Base-by-base conservation (phyloP, 1,140 invertebrate species). In the Ectropis grisescens region DNA sequence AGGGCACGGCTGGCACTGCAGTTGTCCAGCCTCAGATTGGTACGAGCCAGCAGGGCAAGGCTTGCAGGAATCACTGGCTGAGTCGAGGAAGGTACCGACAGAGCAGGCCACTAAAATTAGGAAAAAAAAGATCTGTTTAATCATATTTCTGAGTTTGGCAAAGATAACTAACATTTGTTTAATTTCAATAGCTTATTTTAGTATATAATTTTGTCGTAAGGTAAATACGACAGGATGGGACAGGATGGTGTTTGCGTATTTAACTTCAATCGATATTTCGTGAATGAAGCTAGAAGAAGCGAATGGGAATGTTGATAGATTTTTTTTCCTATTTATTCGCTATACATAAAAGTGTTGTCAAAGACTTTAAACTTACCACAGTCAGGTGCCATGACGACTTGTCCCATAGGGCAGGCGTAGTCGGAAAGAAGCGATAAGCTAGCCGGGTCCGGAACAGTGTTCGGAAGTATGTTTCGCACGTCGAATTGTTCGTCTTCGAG, bases 401-500 rank as follows among this genome's bases (percentile, higher is more conserved):
- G 93, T 32, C 96, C 96, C 41, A 90, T 84, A 0, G 93, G 93
- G 78, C 96, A 98, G 34, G 94, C 93, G 62, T 96, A 98, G 58
- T 96, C 94, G 0, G 95, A 96, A 53, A 92, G 85, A 1, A 98
- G 82, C 23, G 87, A 68, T 19, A 98, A 80, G 10, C 94, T 96
- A 2, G 93, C 91, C 30, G 96, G 92, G 78, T 98, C 96, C 0
- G 95, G 93, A 1, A 94, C 89, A 0, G 96, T 97, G 58, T 97
- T 98, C 6, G 96, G 96, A 22, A 98, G 74, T 51, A 97, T 96
- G 45, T 95, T 93, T 47, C 93, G 88, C 1, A 97, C 94, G 58
- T 96, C 93, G 64, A 97, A 95, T 72, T 95, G 93, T 81, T 94
- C 93, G 68, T 95, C 91, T 83, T 97, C 94, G 5, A 96, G 84